Evolutionary conservation across 2,113 vertebrate species (phyloP).

Genomic region (Coptodon bakossiorum): DNA sequence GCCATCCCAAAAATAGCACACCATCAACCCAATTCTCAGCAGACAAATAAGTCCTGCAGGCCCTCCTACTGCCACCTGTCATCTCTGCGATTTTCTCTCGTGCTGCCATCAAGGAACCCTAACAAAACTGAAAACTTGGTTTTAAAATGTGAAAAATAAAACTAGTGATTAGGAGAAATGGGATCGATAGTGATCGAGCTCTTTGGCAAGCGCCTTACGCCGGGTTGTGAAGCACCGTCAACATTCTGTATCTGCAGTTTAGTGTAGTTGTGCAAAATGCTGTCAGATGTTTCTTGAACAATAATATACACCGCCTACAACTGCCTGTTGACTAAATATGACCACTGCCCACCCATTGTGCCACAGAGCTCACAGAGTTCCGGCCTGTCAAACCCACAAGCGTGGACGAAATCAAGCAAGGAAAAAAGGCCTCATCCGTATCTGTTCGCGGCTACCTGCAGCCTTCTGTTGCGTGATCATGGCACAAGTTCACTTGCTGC

Average conservation of each 20-base stretch:
- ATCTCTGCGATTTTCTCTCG: not conserved
- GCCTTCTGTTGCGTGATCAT: slow-evolving; percentile 5
- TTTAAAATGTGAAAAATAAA: slow-evolving; percentile 25
- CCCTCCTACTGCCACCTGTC: slow-evolving; percentile 56
- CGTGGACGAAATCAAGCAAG: slow-evolving; percentile 20
- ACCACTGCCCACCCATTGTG: slow-evolving; percentile 26
- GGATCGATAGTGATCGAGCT: slow-evolving; percentile 10
- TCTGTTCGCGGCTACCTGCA: slow-evolving; percentile 4
- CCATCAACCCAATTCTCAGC: slow-evolving; percentile 32
- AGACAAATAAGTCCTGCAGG: slow-evolving; percentile 41
- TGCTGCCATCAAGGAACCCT: not conserved
- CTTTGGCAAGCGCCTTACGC: not conserved
- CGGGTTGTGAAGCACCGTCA: not conserved
- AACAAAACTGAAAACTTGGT: not conserved
- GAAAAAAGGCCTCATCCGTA: slow-evolving; percentile 7
- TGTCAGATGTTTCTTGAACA: not conserved
- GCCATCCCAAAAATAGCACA: slow-evolving; percentile 33
- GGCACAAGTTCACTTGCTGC: slow-evolving; percentile 33
- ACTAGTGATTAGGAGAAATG: slow-evolving; percentile 10
- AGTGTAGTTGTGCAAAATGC: not conserved
- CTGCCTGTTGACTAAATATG: slow-evolving; percentile 20
- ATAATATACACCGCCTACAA: not conserved
- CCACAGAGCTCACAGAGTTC: slow-evolving; percentile 11
- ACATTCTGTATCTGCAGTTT: not conserved
- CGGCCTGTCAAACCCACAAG: slow-evolving; percentile 32